These are phyloP conservation scores for Trisateles emortualis DNA, from an alignment of 2,888 invertebrate species.

Conservation along the genomic window DNA sequence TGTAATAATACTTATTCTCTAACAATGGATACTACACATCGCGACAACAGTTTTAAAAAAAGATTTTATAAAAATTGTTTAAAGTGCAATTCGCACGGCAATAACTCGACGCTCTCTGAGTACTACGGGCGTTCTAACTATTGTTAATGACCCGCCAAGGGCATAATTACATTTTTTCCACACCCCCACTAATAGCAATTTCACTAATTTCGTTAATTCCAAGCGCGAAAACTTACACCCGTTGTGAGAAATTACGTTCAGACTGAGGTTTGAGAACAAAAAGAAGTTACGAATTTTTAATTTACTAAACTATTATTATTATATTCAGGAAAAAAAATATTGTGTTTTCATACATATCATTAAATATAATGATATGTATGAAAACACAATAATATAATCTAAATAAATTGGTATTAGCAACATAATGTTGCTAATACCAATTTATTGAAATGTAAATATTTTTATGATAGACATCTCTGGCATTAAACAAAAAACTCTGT, in stretches of 20 bases:
- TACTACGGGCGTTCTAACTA: slow-evolving; percentile 66
- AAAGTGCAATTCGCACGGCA: slow-evolving; percentile 48
- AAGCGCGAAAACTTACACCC: slow-evolving; percentile 49
- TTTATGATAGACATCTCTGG: too few relatives aligned
- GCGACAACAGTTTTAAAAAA: slow-evolving; percentile 24
- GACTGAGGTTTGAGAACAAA: slow-evolving; percentile 27
- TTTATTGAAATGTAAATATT: too few relatives aligned
- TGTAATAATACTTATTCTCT: not conserved
- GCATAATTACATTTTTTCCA: slow-evolving; percentile 82
- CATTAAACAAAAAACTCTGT: too few relatives aligned
- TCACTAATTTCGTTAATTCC: slow-evolving; percentile 77
- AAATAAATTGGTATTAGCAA: too few relatives aligned
- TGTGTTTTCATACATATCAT: too few relatives aligned
- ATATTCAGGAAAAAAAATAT: too few relatives aligned
- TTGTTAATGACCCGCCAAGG: slow-evolving; percentile 82
- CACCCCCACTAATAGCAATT: slow-evolving; percentile 76
- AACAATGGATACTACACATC: slow-evolving; percentile 2
- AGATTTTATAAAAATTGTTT: slow-evolving; percentile 38
- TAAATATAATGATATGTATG: too few relatives aligned
- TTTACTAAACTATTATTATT: not conserved
- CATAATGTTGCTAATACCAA: too few relatives aligned
- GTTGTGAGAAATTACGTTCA: slow-evolving; percentile 38
- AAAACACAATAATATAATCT: too few relatives aligned
- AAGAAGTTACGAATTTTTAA: slow-evolving; percentile 20
- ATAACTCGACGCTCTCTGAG: slow-evolving; percentile 51